These are phyloP conservation scores for Gracilinanus agilis DNA, from an alignment of 2,113 vertebrate genomes.

Conservation along the genomic window DNA sequence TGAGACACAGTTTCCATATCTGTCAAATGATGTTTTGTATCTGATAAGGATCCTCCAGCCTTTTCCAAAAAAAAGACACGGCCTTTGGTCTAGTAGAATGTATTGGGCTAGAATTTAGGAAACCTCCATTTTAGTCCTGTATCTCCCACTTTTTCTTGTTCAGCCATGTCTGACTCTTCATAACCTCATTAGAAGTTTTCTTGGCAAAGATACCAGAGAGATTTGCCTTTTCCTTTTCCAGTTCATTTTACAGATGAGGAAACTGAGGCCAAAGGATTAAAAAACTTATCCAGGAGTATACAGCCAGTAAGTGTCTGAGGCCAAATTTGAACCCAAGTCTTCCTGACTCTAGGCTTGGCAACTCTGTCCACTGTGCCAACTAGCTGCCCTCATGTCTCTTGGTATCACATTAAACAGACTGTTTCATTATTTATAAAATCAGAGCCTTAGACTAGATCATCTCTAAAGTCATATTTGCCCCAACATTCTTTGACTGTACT, in stretches of 20 bases:
- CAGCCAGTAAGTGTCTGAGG: too few species aligned
- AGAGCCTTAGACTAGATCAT: not conserved
- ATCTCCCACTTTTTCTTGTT: not conserved
- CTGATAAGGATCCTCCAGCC: not conserved
- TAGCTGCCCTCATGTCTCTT: not conserved
- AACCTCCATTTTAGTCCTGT: not conserved
- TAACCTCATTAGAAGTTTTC: not conserved
- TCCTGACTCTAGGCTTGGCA: not conserved
- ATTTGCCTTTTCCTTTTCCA: not conserved
- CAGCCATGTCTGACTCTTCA: not conserved
- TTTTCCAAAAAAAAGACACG: not conserved
- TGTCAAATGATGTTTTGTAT: not conserved
- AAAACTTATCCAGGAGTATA: too few species aligned
- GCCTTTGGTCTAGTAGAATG: not conserved
- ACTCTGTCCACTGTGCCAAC: not conserved
- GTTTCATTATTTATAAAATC: not conserved
- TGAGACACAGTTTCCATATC: not conserved
- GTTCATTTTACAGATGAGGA: not conserved
- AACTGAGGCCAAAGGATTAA: not conserved
- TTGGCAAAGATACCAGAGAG: not conserved
- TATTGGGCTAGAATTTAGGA: not conserved
- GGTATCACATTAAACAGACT: not conserved
- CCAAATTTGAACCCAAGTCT: too few species aligned
- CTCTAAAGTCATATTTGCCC: not conserved
- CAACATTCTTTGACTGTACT: slow-evolving; percentile 24